These are phyloP conservation scores for Pontoporia blainvillei DNA, from an alignment of 2,113 vertebrate genomes.

Conservation along the genomic window DNA sequence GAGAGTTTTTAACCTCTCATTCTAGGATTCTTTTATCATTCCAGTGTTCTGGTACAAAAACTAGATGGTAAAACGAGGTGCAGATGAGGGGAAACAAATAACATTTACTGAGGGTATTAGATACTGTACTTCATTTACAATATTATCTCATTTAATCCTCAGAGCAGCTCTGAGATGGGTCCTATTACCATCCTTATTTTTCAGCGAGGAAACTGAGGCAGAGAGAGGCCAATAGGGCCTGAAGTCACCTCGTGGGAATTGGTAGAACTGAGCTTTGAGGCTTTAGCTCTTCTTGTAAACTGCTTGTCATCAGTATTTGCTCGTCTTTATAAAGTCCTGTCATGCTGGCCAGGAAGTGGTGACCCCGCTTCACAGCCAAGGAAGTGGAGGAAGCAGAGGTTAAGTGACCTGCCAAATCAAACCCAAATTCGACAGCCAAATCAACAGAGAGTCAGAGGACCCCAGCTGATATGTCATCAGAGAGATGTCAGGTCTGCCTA, in stretches of 20 bases:
- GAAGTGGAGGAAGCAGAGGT: constrained; percentile 49
- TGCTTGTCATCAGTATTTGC: background rate
- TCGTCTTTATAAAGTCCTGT: background rate
- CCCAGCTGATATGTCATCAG: background rate
- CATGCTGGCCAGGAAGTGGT: constrained; percentile 4
- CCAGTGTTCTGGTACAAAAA: background rate
- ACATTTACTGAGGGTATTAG: background rate
- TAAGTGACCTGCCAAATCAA: constrained; percentile 12
- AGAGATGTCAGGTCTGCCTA: background rate
- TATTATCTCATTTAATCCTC: background rate
- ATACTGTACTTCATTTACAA: background rate
- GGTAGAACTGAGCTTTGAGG: background rate
- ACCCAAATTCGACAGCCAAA: background rate
- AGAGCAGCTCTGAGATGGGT: background rate
- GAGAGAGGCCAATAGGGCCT: background rate
- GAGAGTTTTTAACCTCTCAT: background rate
- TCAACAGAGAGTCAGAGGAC: background rate
- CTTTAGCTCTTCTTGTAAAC: background rate
- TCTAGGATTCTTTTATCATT: background rate
- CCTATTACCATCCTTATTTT: background rate
- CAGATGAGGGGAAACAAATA: background rate
- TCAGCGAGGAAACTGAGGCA: constrained; percentile 5
- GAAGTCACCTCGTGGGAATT: background rate
- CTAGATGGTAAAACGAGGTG: background rate
- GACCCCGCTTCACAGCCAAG: constrained; percentile 23